Evolutionary conservation across 2,888 invertebrate species (phyloP).

Genomic region (Acheta domesticus): DNA sequence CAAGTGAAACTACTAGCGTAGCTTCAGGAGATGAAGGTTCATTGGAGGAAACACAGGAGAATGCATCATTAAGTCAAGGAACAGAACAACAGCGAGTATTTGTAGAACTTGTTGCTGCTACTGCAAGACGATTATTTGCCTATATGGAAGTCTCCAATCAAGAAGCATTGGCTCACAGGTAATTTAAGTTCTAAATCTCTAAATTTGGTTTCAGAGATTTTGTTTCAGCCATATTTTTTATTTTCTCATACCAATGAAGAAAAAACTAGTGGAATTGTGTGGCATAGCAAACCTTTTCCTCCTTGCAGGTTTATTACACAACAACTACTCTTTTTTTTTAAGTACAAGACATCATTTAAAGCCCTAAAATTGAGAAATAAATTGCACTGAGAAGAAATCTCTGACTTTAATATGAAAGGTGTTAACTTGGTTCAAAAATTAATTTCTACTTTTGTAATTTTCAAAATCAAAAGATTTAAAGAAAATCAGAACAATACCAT

Average conservation of each 20-base stretch:
- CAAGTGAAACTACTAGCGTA: conserved; percentile 29
- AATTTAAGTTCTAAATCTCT: conserved; percentile 2
- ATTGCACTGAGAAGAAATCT: too few relatives aligned
- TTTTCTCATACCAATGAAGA: background rate
- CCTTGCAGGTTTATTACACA: too few relatives aligned
- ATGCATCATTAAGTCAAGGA: conserved; percentile 43
- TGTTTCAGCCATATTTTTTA: conserved; percentile 10
- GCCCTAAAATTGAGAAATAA: too few relatives aligned
- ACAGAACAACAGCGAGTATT: conserved; percentile 79
- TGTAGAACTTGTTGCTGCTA: conserved; percentile 70
- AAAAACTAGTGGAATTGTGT: too few relatives aligned
- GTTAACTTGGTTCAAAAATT: too few relatives aligned
- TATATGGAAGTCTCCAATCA: conserved; percentile 75
- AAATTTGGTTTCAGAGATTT: background rate
- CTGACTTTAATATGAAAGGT: too few relatives aligned
- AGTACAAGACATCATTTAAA: too few relatives aligned
- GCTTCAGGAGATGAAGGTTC: conserved; percentile 45
- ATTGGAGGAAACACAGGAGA: conserved; percentile 45
- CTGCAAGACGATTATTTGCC: conserved; percentile 70
- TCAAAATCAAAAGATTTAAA: too few relatives aligned
- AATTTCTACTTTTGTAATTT: too few relatives aligned
- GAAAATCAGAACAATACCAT: too few relatives aligned
- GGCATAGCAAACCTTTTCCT: too few relatives aligned
- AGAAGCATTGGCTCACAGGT: conserved; percentile 64
- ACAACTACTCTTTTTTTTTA: too few relatives aligned